These are phyloP conservation scores for Xylophagus ater DNA, from an alignment of 2,888 invertebrate species.

Conservation along the genomic window DNA sequence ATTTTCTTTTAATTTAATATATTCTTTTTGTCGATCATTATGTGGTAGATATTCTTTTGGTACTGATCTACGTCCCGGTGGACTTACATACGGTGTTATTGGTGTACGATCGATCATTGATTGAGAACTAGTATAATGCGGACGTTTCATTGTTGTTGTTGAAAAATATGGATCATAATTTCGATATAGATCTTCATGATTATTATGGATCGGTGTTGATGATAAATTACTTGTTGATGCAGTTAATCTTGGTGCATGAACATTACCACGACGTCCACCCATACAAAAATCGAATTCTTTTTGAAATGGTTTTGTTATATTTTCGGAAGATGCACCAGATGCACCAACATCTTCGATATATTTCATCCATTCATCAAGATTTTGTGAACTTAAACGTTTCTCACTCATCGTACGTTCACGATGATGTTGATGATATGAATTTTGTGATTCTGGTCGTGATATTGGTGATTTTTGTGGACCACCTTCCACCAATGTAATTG, in stretches of 20 bases:
- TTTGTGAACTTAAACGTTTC: constrained; percentile 31
- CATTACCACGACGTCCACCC: constrained; percentile 24
- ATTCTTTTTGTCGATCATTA: constrained; percentile 44
- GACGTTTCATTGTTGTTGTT: constrained; percentile 23
- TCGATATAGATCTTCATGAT: no score
- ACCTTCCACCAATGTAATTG: no score
- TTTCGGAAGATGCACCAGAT: constrained; percentile 33
- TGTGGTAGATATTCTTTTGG: constrained; percentile 31
- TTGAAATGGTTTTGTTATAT: constrained; percentile 33
- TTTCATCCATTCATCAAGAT: constrained; percentile 39
- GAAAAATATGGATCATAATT: no score
- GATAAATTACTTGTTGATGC: constrained; percentile 22
- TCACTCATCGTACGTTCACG: constrained; percentile 11
- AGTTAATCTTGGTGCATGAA: constrained; percentile 33
- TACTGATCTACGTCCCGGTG: constrained; percentile 42
- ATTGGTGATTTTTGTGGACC: neutral
- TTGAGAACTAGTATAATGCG: constrained; percentile 30
- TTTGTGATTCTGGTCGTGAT: neutral
- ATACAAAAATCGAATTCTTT: constrained; percentile 36
- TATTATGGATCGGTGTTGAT: neutral
- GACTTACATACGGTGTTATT: constrained; percentile 30
- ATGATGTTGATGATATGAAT: neutral
- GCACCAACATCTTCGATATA: constrained; percentile 26
- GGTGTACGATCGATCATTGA: constrained; percentile 36
- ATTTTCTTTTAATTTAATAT: constrained; percentile 55